Conservation (phyloP, 1,140 invertebrate genomes). For the Rhopalosiphum maidis region DNA sequence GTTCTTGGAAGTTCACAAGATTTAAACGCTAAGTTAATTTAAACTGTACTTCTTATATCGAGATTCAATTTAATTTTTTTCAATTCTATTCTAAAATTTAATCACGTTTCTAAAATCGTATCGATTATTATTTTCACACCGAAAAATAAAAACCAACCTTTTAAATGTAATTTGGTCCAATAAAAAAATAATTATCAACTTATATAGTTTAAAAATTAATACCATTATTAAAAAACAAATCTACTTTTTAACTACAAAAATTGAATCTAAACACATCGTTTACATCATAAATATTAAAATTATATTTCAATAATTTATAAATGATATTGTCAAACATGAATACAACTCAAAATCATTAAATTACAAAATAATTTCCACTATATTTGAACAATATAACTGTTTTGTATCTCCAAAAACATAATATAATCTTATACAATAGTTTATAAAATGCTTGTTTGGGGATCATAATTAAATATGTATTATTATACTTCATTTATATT, state of each 20-base stretch:
- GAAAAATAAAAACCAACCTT: neutral
- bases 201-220: neutral
- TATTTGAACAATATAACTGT: neutral
- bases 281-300: neutral
- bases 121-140: neutral
- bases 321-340: neutral
- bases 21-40: neutral
- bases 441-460: neutral
- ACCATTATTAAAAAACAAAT: neutral
- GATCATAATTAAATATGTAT: neutral
- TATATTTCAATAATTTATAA: neutral
- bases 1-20: neutral
- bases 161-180: neutral
- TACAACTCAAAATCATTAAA: neutral
- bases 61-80: slow-evolving; percentile 15
- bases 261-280: neutral
- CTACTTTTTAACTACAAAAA: neutral
- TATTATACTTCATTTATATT: neutral
- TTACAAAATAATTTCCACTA: neutral
- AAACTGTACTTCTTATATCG: neutral
- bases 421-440: neutral
- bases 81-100: neutral
- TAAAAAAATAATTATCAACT: neutral
- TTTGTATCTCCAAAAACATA: neutral
- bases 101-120: neutral